These are phyloP conservation scores for Horisme vitalbata DNA, from an alignment of 2,888 invertebrate genomes.

Conservation along the genomic window DNA sequence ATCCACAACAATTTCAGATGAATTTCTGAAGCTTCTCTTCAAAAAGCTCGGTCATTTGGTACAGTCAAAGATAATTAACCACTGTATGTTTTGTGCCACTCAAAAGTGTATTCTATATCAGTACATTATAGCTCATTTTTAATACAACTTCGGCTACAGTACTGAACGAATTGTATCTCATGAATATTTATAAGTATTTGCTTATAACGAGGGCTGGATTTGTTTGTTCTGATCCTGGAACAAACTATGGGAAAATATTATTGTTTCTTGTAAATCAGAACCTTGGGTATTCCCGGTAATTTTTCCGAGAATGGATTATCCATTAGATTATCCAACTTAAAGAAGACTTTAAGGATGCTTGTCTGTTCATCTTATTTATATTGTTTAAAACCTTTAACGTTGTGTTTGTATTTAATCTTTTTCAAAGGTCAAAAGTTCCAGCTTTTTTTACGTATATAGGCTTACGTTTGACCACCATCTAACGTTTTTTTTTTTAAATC, in stretches of 20 bases:
- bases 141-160: neutral
- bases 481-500: too few species aligned
- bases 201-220: slow-evolving; percentile 10
- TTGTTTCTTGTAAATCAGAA: neutral
- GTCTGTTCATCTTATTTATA: too few species aligned
- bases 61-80: neutral
- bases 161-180: slow-evolving; percentile 14
- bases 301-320: too few species aligned
- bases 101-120: neutral
- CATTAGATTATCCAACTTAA: too few species aligned
- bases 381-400: too few species aligned
- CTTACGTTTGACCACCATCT: too few species aligned
- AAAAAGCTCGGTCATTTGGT: slow-evolving; percentile 6
- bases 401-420: too few species aligned
- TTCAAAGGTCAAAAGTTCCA: too few species aligned
- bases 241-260: slow-evolving; percentile 5
- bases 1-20: slow-evolving; percentile 2
- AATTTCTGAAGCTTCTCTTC: slow-evolving; percentile 9
- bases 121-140: slow-evolving; percentile 1
- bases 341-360: too few species aligned
- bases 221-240: slow-evolving; percentile 9
- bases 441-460: too few species aligned
- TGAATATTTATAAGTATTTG: slow-evolving; percentile 20
- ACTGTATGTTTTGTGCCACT: neutral
- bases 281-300: too few species aligned